Evolutionary conservation across 2,888 invertebrate genomes (phyloP).

Genomic region (Calameuta pallipes): DNA sequence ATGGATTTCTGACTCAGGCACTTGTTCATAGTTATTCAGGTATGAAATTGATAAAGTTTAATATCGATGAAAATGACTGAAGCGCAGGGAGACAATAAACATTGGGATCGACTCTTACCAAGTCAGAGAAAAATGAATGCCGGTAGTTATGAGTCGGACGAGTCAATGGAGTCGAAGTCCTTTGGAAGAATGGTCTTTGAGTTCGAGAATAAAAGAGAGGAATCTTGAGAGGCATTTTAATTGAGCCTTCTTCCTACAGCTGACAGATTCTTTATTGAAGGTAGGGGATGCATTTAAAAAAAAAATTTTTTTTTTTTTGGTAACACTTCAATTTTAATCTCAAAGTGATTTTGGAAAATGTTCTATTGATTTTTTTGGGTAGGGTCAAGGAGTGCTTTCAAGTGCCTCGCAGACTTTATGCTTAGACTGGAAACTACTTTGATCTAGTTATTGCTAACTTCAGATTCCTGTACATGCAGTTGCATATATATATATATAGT

Average conservation of each 20-base stretch:
- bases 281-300: neutral
- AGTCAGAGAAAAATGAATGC: neutral
- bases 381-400: neutral
- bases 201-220: neutral
- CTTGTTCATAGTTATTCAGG: neutral
- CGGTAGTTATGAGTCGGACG: neutral
- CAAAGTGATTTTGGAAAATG: neutral
- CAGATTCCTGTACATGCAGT: neutral
- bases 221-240: neutral
- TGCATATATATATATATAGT: too few relatives aligned
- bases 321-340: neutral
- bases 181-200: neutral
- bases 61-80: neutral
- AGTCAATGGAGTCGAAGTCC: neutral
- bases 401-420: neutral
- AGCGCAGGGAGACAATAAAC: neutral
- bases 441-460: slow-evolving; percentile 29
- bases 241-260: neutral
- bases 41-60: neutral
- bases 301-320: neutral
- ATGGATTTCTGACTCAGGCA: neutral
- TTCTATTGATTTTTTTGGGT: neutral
- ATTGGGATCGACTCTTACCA: neutral
- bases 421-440: slow-evolving; percentile 28
- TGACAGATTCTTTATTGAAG: neutral